Percentiles rank a stretch among this genome's conserved stretches.
Conservation (phyloP, 1,140 invertebrate species). For the Heliconius nattereri region DNA sequence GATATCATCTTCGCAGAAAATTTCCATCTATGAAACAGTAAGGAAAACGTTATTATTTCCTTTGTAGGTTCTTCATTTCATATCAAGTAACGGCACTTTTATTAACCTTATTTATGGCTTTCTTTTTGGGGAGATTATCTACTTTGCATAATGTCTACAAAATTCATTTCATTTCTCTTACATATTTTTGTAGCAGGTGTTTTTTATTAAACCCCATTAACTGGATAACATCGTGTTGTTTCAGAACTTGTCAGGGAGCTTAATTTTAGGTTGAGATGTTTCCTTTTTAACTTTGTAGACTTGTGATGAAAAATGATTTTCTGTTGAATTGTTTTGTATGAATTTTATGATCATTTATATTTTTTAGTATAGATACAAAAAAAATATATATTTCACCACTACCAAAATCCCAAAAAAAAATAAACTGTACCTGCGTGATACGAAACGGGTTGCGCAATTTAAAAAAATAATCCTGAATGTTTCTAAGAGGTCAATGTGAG, state of each 20-base stretch:
- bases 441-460: constrained; percentile 17
- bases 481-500: constrained; percentile 37
- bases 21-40: constrained; percentile 57
- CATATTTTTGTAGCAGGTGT: constrained; percentile 17
- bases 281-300: constrained; percentile 6
- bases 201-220: constrained; percentile 23
- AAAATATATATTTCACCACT: no score
- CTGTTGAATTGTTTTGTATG: no score
- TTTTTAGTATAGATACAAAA: no score
- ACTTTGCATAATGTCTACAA: constrained; percentile 42
- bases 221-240: neutral
- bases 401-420: no score
- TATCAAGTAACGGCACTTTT: constrained; percentile 50
- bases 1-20: constrained; percentile 62
- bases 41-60: constrained; percentile 54
- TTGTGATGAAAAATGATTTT: no score
- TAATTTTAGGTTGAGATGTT: neutral
- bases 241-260: neutral
- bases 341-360: no score
- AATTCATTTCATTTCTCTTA: constrained; percentile 12
- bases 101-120: constrained; percentile 59
- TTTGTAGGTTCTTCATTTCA: constrained; percentile 48
- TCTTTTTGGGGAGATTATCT: constrained; percentile 52
- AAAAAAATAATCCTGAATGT: constrained; percentile 27
- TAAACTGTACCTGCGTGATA: no score